Percentiles rank a stretch among this genome's conserved stretches.
Evolutionary conservation across 1,140 invertebrate species (phyloP).

Genomic region (Bombus turneri): DNA sequence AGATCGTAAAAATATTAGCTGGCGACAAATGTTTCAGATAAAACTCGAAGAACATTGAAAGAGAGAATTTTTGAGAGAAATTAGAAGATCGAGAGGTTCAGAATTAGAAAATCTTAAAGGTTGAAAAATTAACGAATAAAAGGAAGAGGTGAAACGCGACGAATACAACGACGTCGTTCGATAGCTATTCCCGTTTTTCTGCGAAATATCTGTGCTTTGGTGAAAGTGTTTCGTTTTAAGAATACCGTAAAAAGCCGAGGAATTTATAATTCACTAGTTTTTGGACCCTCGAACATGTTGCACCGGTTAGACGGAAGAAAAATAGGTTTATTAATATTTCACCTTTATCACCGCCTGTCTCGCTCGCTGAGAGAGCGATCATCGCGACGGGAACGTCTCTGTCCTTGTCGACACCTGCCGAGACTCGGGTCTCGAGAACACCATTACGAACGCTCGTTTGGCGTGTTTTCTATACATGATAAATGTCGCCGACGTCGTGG

Average conservation of each 20-base stretch:
- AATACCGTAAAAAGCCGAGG: background rate
- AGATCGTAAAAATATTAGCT: too few species aligned
- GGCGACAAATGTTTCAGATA: too few species aligned
- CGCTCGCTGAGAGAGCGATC: background rate
- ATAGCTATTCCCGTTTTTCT: background rate
- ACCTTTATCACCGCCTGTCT: background rate
- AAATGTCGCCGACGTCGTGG: background rate
- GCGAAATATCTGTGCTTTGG: background rate
- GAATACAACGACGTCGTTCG: background rate
- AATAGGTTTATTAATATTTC: background rate
- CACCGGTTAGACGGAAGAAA: background rate
- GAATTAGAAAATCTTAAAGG: background rate
- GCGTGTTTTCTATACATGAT: slow-evolving; percentile 11
- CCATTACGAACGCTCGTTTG: slow-evolving; percentile 13
- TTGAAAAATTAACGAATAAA: background rate
- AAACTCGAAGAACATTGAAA: background rate
- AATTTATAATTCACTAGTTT: background rate
- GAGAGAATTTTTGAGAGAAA: background rate
- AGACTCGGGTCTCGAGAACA: background rate
- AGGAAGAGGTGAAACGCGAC: background rate
- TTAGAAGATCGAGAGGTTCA: background rate
- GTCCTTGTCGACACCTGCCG: slow-evolving; percentile 19
- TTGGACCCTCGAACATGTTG: background rate
- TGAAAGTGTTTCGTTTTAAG: background rate
- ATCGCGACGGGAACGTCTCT: background rate